These are phyloP conservation scores for Phortica magna DNA, from an alignment of 2,888 invertebrate genomes.

Conservation along the genomic window DNA sequence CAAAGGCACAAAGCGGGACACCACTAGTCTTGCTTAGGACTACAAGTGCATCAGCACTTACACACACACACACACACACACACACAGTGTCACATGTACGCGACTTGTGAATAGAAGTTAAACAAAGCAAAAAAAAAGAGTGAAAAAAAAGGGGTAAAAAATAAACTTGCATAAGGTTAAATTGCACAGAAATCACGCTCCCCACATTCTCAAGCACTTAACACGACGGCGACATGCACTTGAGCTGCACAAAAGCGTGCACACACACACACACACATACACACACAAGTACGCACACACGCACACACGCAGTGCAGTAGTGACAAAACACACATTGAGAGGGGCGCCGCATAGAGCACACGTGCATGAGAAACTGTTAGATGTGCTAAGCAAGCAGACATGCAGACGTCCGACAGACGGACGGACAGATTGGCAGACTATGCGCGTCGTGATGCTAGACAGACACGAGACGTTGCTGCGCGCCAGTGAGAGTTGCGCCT, in stretches of 20 bases:
- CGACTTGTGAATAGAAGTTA: background rate
- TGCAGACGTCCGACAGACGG: background rate
- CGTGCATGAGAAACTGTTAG: conserved; percentile 17
- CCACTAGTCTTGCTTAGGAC: conserved; percentile 30
- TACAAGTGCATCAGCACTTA: conserved; percentile 20
- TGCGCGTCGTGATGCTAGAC: conserved; percentile 10
- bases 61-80: conserved; percentile 7
- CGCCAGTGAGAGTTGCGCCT: background rate
- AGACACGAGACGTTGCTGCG: conserved; percentile 19
- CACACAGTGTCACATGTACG: background rate
- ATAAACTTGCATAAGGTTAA: conserved; percentile 62
- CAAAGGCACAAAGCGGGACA: conserved; percentile 7
- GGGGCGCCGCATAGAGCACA: background rate
- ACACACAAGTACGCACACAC: background rate
- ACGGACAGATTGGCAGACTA: background rate
- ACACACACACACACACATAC: conserved; percentile 33
- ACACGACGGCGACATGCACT: conserved; percentile 77
- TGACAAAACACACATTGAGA: background rate
- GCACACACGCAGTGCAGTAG: background rate
- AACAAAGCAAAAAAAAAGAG: conserved; percentile 1
- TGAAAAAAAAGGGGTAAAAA: conserved; percentile 5
- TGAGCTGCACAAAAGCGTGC: conserved; percentile 70
- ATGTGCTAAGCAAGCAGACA: conserved; percentile 11
- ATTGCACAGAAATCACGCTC: conserved; percentile 68
- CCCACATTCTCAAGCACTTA: conserved; percentile 63